These are phyloP conservation scores for Podilymbus podiceps DNA, from an alignment of 2,113 vertebrate genomes.

Conservation along the genomic window DNA sequence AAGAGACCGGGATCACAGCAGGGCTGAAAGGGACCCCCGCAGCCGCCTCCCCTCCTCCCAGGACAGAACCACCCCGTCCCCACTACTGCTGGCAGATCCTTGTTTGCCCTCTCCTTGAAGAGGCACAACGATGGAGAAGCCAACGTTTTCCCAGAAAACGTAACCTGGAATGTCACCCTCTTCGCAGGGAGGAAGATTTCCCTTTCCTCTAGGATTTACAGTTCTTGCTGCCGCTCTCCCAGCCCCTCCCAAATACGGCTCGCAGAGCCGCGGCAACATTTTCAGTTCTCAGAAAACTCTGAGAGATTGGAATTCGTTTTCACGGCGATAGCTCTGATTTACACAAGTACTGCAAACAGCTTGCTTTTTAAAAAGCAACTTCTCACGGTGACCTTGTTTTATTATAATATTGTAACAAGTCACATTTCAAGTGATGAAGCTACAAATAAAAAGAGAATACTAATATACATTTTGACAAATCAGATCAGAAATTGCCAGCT, in stretches of 20 bases:
- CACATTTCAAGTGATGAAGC: not conserved
- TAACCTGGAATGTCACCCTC: not conserved
- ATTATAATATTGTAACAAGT: not conserved
- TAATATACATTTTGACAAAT: not conserved
- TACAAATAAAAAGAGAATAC: not conserved
- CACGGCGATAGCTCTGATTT: not conserved
- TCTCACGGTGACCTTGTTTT: not conserved
- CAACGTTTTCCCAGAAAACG: not conserved
- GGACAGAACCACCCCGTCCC: not conserved
- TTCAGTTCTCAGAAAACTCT: not conserved
- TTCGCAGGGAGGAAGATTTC: not conserved
- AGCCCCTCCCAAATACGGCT: not conserved
- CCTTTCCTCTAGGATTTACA: not conserved
- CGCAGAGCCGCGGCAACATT: not conserved
- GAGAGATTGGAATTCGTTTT: not conserved
- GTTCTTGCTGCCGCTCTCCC: not conserved
- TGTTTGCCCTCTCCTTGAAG: not conserved
- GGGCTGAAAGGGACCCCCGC: no score
- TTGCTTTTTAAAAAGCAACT: not conserved
- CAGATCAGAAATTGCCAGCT: not conserved
- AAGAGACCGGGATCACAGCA: not conserved
- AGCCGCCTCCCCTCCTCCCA: not conserved
- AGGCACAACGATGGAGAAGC: not conserved
- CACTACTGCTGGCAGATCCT: not conserved
- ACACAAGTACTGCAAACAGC: not conserved